Conservation (phyloP, 2,888 invertebrate species). For the Malacosoma neustria region DNA sequence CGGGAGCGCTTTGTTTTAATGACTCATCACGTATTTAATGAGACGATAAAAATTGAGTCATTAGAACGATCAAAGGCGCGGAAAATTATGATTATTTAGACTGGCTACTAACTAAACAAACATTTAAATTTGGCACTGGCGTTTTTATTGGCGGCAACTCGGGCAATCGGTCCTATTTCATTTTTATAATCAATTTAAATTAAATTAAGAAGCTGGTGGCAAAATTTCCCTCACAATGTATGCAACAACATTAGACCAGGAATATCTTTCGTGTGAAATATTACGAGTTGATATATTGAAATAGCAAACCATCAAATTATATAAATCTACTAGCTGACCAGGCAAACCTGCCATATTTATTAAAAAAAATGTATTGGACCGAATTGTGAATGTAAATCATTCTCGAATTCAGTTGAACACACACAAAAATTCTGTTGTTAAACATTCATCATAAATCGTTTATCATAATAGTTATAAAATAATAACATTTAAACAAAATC, state of each 20-base stretch:
- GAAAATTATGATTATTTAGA: constrained; percentile 13
- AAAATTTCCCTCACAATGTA: neutral
- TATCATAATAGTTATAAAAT: too few species aligned
- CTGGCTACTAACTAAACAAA: constrained; percentile 14
- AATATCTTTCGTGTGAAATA: too few species aligned
- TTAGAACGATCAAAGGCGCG: constrained; percentile 21
- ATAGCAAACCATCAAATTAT: too few species aligned
- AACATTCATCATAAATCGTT: too few species aligned
- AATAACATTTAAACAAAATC: too few species aligned
- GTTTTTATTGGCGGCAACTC: constrained; percentile 16
- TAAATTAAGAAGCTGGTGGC: constrained; percentile 2
- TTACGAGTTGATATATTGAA: too few species aligned
- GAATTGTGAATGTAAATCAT: too few species aligned
- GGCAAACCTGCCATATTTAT: too few species aligned
- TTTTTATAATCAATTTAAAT: constrained; percentile 10
- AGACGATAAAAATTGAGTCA: constrained; percentile 16
- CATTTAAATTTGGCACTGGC: constrained; percentile 19
- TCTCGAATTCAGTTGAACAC: too few species aligned
- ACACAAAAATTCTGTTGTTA: too few species aligned
- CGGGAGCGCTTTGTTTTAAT: neutral
- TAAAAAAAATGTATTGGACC: too few species aligned
- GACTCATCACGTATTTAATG: constrained; percentile 7
- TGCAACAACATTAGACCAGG: neutral
- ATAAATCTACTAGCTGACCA: too few species aligned
- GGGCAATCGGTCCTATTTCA: constrained; percentile 12